Evolutionary conservation across 2,797 vertebrate genomes (phyloP).

Genomic region (Tragelaphus eurycerus): DNA sequence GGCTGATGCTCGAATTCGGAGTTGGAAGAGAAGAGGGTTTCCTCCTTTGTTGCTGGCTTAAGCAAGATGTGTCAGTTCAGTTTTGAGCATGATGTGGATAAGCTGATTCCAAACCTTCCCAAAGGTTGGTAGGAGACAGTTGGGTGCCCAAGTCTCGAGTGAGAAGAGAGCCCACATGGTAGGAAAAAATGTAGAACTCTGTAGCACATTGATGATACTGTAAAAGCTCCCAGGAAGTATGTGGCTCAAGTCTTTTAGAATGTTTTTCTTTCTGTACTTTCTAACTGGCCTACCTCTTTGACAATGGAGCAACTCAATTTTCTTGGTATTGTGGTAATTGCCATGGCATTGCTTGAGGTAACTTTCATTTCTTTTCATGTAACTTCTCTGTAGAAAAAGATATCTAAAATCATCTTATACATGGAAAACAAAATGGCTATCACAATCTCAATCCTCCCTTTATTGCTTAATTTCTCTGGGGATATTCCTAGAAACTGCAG

Average conservation of each 20-base stretch:
- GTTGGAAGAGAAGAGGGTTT: background rate
- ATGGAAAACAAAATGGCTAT: background rate
- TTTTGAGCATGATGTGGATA: background rate
- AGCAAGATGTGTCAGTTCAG: background rate
- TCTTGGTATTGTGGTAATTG: background rate
- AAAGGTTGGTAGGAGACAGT: background rate
- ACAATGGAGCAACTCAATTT: background rate
- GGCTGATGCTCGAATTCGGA: background rate
- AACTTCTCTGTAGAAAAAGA: background rate
- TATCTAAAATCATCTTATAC: background rate
- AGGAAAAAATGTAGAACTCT: background rate
- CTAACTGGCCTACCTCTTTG: background rate
- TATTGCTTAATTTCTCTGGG: background rate
- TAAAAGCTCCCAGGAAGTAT: background rate
- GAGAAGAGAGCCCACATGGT: background rate
- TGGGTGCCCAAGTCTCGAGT: rapidly evolving
- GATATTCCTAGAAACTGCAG: background rate
- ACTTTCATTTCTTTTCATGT: background rate
- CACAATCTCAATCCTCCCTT: background rate
- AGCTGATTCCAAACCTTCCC: background rate
- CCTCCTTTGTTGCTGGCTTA: background rate
- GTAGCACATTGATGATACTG: background rate
- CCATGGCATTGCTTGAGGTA: background rate
- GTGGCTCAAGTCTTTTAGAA: background rate
- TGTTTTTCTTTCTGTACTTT: background rate